Percentiles rank a stretch among this genome's conserved stretches.
These are phyloP conservation scores for Papilio xuthus DNA, from an alignment of 1,140 invertebrate species.

Conservation along the genomic window DNA sequence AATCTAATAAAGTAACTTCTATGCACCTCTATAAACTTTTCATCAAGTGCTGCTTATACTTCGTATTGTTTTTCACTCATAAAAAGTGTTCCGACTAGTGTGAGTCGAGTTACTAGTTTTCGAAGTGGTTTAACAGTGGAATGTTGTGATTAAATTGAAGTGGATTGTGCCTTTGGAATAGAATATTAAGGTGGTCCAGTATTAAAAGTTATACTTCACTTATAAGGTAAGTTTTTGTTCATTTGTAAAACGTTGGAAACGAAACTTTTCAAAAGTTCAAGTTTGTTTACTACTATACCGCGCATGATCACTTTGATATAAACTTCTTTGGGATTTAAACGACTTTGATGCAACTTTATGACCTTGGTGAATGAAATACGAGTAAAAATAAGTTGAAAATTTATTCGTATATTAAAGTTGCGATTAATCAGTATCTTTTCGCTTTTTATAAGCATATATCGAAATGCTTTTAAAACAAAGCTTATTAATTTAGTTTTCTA, in stretches of 20 bases:
- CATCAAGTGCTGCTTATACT: slow-evolving; percentile 53
- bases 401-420: no score
- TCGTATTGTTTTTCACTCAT: slow-evolving; percentile 65
- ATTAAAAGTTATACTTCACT: slow-evolving; percentile 44
- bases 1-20: slow-evolving; percentile 50
- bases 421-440: no score
- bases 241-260: slow-evolving; percentile 43
- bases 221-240: slow-evolving; percentile 60
- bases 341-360: background rate
- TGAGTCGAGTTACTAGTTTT: slow-evolving; percentile 74
- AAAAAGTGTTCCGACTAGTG: slow-evolving; percentile 71
- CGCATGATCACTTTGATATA: slow-evolving; percentile 69
- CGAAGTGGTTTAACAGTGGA: slow-evolving; percentile 69
- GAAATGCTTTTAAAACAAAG: no score
- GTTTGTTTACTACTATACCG: slow-evolving; percentile 74
- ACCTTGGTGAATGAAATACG: background rate
- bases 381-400: background rate
- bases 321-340: slow-evolving; percentile 49
- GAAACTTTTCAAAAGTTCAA: slow-evolving; percentile 66
- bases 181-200: slow-evolving; percentile 53
- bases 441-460: no score
- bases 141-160: slow-evolving; percentile 75
- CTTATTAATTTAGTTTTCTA: background rate
- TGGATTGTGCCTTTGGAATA: slow-evolving; percentile 64
- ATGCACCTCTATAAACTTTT: slow-evolving; percentile 44